phyloP scores from a whole-genome alignment of 2,888 invertebrate genomes.

The Anthophora plumipes region DNA sequence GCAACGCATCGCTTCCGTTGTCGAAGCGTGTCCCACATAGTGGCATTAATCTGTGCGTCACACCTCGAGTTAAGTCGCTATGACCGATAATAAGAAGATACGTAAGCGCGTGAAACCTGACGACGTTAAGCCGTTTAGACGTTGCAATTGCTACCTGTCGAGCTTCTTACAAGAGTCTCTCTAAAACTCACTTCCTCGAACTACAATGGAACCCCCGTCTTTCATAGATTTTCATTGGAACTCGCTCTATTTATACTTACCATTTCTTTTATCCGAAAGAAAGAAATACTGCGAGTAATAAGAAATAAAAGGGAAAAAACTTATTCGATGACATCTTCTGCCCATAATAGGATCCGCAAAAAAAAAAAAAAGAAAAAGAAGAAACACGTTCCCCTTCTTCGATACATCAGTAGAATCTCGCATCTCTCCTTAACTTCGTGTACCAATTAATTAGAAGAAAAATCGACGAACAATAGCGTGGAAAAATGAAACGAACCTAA shows the following conservation, averaged over 20 bases:
- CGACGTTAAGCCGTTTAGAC: conserved; percentile 29
- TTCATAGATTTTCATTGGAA: neutral
- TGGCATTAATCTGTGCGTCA: neutral
- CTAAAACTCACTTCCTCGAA: neutral
- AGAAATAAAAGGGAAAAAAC: too few relatives aligned
- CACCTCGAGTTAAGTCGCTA: neutral
- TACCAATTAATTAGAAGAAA: neutral
- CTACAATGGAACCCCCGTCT: neutral
- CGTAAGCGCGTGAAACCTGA: conserved; percentile 14
- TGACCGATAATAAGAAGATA: conserved; percentile 5
- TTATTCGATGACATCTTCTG: too few relatives aligned
- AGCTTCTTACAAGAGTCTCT: conserved; percentile 12
- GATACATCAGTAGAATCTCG: neutral
- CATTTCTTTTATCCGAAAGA: too few relatives aligned
- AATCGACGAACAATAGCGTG: neutral
- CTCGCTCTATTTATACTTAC: too few relatives aligned
- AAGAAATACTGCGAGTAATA: too few relatives aligned
- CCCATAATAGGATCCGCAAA: too few relatives aligned
- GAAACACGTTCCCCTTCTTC: too few relatives aligned
- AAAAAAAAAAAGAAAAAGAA: too few relatives aligned
- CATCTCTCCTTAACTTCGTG: too few relatives aligned
- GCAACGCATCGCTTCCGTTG: too few relatives aligned
- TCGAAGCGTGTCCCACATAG: neutral
- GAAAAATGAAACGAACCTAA: too few relatives aligned
- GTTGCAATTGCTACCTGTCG: conserved; percentile 28